Conservation (phyloP, 1,140 invertebrate genomes). For the Papilio dardanus region DNA sequence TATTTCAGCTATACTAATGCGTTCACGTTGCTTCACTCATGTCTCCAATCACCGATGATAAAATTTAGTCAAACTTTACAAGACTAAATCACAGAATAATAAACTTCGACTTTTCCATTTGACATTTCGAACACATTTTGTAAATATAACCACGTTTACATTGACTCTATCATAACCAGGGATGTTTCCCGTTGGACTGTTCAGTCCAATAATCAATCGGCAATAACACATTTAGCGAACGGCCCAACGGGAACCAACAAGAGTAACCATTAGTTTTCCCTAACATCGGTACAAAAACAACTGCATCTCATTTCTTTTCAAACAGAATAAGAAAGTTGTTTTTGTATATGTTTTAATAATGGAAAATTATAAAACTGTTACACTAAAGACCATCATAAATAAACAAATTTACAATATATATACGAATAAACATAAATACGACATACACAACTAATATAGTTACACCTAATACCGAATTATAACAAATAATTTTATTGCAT, state of each 20-base stretch:
- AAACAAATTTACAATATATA: conserved; percentile 60
- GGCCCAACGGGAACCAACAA: too few relatives aligned
- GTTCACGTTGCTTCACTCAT: too few relatives aligned
- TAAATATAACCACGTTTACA: conserved; percentile 25
- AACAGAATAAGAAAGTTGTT: neutral
- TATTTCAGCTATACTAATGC: too few relatives aligned
- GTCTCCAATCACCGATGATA: neutral
- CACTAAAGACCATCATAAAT: conserved; percentile 27
- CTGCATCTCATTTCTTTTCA: neutral
- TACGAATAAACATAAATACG: conserved; percentile 65
- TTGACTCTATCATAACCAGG: neutral
- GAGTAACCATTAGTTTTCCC: too few relatives aligned
- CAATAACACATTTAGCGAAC: too few relatives aligned
- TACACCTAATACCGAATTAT: conserved; percentile 59
- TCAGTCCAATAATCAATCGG: too few relatives aligned
- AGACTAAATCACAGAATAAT: neutral
- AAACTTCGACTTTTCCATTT: neutral
- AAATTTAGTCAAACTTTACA: neutral
- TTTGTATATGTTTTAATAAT: neutral
- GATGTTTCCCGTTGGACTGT: too few relatives aligned
- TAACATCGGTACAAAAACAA: neutral
- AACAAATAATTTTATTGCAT: conserved; percentile 52
- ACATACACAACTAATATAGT: conserved; percentile 48
- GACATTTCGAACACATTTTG: neutral
- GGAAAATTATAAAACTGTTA: neutral